Base-by-base conservation (phyloP, 2,888 invertebrate species). In the Euzetes globulus region DNA sequence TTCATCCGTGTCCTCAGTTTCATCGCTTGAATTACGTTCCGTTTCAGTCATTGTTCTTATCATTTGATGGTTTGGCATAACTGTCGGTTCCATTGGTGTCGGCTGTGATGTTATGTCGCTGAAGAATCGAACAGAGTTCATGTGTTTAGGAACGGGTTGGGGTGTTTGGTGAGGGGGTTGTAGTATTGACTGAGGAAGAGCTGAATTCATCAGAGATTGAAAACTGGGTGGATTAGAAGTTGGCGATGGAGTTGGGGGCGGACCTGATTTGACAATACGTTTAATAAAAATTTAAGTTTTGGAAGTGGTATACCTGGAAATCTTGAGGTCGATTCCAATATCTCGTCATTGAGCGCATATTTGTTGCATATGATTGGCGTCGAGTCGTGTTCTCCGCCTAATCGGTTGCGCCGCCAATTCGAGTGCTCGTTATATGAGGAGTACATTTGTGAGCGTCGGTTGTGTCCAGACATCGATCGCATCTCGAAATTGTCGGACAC, bases 361-460 rank as follows among this genome's bases (percentile, higher is more conserved):
- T 86, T 87, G 81, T 90, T 90, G 80, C 87, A 88, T 55, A 89
- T 84, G 41, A 90, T 88, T 0, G 89, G 87, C 0, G 76, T 78
- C 5, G 79, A 78, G 41, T 79, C 80, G 37, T 37, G 33, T 19
- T 41, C 17, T 33, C 29, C 41, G n/a, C 41, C 33, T 7, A 33
- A 65, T 65, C 37, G 29, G 37, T 41, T 33, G 4, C 33, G 33
- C 1, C 65, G n/a, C 37, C 37, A 37, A 37, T 37, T 65, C 37
- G 37, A 19, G 25, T 33, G 19, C 1, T 65, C 19, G 33, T 65
- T 65, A 19, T 65, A 65, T 65, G 65, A 37, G 27, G 29, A 29
- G 37, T 65, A 65, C 15, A 65, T 22, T 33, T 4, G 37, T 1
- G 37, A 33, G 1, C 65, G 19, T 65, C 37, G 1, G 11, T 25